Base-by-base conservation (phyloP, 2,888 invertebrate species). In the Subacronicta megacephala region DNA sequence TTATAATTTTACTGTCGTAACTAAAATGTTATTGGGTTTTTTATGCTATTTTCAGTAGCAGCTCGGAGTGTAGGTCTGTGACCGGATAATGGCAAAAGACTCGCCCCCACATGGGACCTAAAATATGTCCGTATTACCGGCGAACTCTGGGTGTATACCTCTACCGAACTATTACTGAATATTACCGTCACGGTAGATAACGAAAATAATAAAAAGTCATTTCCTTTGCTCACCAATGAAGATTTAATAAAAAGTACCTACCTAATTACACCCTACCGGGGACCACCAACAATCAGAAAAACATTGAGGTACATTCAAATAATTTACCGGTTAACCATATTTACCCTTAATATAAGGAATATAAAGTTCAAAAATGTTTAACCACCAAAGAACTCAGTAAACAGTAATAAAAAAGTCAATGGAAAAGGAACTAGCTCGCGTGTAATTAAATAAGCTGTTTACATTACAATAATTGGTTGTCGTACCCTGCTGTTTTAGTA, bases 371-470 rank as follows among this genome's bases (percentile, higher is more conserved):
- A 31, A 31, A 31, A n/a, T n/a, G 31, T 1, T 31, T 6, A n/a
- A 31, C 31, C 4, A 31, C n/a, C 31, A 26, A 26, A 10, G 10
- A 4, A 12, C n/a, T 5, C n/a, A n/a, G n/a, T 6, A 18, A 5
- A 47, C 31, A 18, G 17, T 13, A 40, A 44, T 17, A 16, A 33
- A 37, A n/a, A 46, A 47, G 9, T 12, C 18, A 0, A 26, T 12
- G 10, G 13, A 31, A 37, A 12, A 13, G 12, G 16, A 43, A 42
- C 18, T 6, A 31, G 38, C 15, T 15, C 16, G 20, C 23, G 35
- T 29, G 37, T 47, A 47, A 65, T 62, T 58, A 43, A 65, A 58
- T 65, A 44, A 49, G 35, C 35, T 35, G 16, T 36, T 37, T 33
- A 42, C 45, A 37, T 43, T 29, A 46, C 33, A 18, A 44, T 65